A percentile compares a stretch with the other conserved stretches of the same genome.
phyloP scores from a whole-genome alignment of 2,113 vertebrate genomes.

The Chloropsis cyanopogon region DNA sequence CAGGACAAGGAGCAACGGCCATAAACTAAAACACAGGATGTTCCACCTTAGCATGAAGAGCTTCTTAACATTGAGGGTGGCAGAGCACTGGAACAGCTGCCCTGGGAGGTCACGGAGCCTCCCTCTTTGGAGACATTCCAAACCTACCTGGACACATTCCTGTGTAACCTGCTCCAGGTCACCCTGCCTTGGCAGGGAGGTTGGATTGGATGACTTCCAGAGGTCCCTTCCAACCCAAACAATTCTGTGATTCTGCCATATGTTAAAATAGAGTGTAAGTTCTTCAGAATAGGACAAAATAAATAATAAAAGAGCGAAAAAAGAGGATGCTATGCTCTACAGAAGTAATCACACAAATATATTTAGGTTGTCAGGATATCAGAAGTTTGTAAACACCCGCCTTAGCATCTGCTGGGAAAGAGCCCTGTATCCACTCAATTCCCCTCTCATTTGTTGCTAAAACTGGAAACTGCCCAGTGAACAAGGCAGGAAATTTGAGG shows the following conservation, averaged over 20 bases:
- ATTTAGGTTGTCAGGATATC: background rate
- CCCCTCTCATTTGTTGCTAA: background rate
- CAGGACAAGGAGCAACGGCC: background rate
- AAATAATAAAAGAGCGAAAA: background rate
- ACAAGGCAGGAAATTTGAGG: background rate
- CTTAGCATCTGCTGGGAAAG: background rate
- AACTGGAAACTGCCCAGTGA: slow-evolving; percentile 18
- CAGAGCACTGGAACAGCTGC: background rate
- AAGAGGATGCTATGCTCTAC: background rate
- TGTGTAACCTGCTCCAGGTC: background rate
- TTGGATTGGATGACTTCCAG: background rate
- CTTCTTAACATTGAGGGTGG: background rate
- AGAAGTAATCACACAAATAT: background rate
- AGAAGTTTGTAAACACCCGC: background rate
- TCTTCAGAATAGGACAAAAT: background rate
- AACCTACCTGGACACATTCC: background rate
- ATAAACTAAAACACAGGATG: background rate
- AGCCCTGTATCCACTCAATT: background rate
- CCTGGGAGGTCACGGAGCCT: background rate
- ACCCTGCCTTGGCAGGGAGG: background rate
- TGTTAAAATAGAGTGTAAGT: background rate
- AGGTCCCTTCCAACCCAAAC: background rate
- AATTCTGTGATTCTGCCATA: background rate
- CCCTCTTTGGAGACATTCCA: background rate
- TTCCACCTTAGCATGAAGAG: background rate